A percentile compares a stretch with the other conserved stretches of the same genome.
Conservation (phyloP, 53 echinoderm and acorn worm genomes). For the Arbacia lixula region DNA sequence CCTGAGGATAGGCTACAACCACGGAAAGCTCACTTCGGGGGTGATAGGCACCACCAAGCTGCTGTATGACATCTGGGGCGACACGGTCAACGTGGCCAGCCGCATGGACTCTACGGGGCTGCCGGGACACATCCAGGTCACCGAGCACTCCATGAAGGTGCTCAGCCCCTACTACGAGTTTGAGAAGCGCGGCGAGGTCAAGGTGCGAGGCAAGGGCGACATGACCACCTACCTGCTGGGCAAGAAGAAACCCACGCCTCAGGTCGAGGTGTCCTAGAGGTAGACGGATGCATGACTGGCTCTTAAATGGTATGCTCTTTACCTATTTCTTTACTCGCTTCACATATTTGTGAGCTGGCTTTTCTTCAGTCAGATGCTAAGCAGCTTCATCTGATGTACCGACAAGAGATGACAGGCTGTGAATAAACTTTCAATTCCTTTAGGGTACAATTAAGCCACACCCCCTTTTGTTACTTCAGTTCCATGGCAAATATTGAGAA, state of each 20-base stretch:
- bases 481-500: too few species aligned
- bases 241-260: slow-evolving; percentile 40
- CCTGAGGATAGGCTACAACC: slow-evolving; percentile 96
- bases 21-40: slow-evolving; percentile 93
- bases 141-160: slow-evolving; percentile 84
- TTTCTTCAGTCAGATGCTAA: too few species aligned
- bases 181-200: slow-evolving; percentile 76
- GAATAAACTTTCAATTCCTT: too few species aligned
- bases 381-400: too few species aligned
- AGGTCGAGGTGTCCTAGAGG: slow-evolving; percentile 4
- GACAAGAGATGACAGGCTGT: too few species aligned
- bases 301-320: too few species aligned
- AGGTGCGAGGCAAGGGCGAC: slow-evolving; percentile 90
- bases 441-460: too few species aligned
- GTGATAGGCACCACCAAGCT: slow-evolving; percentile 99
- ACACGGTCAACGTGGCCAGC: slow-evolving; percentile 98
- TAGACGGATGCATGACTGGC: too few species aligned
- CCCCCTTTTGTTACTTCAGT: too few species aligned
- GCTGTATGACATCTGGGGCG: slow-evolving; percentile 99
- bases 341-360: too few species aligned
- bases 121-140: slow-evolving; percentile 85
- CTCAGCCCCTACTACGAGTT: slow-evolving; percentile 82
- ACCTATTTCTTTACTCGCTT: too few species aligned
- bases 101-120: slow-evolving; percentile 98
- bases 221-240: slow-evolving; percentile 76